phyloP scores from a whole-genome alignment of 2,113 vertebrate species.

The Corythaixoides concolor region DNA sequence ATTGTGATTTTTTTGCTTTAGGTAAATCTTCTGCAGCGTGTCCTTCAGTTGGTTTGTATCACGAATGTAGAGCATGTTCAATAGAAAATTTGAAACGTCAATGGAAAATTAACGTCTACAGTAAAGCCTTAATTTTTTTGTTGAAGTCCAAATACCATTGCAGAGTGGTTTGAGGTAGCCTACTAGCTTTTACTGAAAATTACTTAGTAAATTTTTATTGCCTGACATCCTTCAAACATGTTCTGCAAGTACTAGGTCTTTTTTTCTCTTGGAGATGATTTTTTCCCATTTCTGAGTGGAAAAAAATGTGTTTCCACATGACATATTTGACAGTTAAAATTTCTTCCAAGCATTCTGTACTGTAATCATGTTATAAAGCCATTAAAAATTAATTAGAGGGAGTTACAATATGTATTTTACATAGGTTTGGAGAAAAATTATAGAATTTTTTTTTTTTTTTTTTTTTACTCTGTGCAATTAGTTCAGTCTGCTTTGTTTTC shows the following conservation, averaged over 20 bases:
- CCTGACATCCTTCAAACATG: not conserved
- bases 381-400: not conserved
- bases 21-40: not conserved
- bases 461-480: not conserved
- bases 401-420: not conserved
- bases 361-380: not conserved
- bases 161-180: not conserved
- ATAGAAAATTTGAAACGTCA: not conserved
- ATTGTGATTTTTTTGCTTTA: not conserved
- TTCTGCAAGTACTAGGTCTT: not conserved
- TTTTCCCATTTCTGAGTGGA: not conserved
- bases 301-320: not conserved
- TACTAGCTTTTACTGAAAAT: not conserved
- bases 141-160: not conserved
- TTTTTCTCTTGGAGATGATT: not conserved
- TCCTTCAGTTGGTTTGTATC: not conserved
- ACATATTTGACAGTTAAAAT: not conserved
- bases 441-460: not conserved
- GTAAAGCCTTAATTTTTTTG: not conserved
- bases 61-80: not conserved
- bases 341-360: not conserved
- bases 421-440: not conserved
- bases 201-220: not conserved
- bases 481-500: not conserved
- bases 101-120: not conserved